Conservation (phyloP, 2,797 vertebrate genomes). For the Tragopan temminckii region DNA sequence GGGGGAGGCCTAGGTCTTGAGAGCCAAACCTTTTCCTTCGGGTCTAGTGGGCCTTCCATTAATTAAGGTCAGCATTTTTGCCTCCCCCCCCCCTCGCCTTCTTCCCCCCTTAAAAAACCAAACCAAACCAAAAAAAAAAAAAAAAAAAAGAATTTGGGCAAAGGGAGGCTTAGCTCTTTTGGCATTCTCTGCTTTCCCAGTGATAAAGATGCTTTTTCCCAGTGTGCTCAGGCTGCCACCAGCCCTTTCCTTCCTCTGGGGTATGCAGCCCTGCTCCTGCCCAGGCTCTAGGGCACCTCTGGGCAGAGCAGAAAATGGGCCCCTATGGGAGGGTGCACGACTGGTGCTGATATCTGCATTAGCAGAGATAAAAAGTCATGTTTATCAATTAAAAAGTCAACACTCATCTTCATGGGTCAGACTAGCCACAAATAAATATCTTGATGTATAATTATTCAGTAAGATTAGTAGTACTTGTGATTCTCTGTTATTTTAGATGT, state of each 20-base stretch:
- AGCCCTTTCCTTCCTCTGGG: accelerated
- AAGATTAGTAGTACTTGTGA: neutral
- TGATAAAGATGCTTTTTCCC: neutral
- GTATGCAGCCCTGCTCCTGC: neutral
- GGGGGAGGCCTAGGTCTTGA: conserved; percentile 84
- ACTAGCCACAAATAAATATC: neutral
- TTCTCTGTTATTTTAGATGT: neutral
- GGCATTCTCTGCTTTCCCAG: neutral
- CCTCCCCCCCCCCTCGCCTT: neutral
- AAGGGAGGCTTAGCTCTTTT: conserved; percentile 52
- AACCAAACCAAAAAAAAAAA: no score
- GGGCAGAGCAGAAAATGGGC: neutral
- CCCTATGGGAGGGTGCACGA: accelerated
- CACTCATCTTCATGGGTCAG: accelerated
- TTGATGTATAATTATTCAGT: neutral
- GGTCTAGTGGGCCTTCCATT: conserved; percentile 88
- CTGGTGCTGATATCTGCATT: accelerated
- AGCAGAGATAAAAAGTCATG: neutral
- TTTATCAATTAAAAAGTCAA: neutral
- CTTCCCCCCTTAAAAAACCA: neutral
- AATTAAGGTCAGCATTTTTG: conserved; percentile 91
- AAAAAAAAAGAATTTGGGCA: conserved; percentile 52
- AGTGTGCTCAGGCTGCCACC: accelerated
- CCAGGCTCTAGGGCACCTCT: neutral
- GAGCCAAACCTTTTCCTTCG: conserved; percentile 85